Conservation (phyloP, 2,113 vertebrate genomes). For the Bubo bubo region DNA sequence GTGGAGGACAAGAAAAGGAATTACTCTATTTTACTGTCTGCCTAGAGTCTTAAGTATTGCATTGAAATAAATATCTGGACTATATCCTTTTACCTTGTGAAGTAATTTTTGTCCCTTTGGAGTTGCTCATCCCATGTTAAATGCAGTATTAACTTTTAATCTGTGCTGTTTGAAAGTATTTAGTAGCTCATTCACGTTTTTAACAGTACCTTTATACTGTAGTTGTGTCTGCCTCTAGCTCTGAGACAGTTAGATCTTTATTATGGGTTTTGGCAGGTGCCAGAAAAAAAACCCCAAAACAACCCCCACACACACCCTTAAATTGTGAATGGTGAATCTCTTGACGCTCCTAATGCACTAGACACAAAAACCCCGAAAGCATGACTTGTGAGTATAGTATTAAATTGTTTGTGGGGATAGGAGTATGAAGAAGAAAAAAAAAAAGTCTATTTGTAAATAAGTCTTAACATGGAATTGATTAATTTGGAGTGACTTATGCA, state of each 20-base stretch:
- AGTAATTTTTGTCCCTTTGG: not conserved
- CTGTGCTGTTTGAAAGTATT: not conserved
- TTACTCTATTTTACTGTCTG: slow-evolving; percentile 27
- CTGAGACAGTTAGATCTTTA: not conserved
- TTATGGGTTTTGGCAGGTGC: not conserved
- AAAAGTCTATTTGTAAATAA: not conserved
- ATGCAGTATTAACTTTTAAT: not conserved
- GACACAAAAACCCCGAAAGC: not conserved
- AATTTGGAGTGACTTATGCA: not conserved
- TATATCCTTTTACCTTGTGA: not conserved
- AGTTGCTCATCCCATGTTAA: not conserved
- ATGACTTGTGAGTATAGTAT: rapidly evolving
- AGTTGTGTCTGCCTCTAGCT: not conserved
- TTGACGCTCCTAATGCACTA: rapidly evolving
- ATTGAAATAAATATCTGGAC: slow-evolving; percentile 12
- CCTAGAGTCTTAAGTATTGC: not conserved
- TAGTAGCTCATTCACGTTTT: not conserved
- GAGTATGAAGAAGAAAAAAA: not conserved
- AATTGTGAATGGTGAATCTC: not conserved
- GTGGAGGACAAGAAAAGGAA: not conserved
- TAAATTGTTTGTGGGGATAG: not conserved
- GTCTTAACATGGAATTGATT: not conserved
- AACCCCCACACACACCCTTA: not conserved
- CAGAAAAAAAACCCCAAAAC: not conserved
- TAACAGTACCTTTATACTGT: not conserved